Conservation (phyloP, 2,113 vertebrate genomes). For the Pimephales promelas region DNA sequence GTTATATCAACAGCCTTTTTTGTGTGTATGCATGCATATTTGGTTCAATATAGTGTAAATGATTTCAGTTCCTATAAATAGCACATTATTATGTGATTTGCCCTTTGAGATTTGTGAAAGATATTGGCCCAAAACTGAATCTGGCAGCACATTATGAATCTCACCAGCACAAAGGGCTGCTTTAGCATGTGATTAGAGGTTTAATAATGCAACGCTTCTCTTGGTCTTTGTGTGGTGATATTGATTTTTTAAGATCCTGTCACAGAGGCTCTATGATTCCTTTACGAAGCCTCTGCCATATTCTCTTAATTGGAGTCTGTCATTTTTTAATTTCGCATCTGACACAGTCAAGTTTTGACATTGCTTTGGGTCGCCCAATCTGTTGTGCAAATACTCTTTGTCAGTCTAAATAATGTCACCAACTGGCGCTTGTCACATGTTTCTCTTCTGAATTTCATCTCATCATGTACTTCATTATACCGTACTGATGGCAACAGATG, state of each 20-base stretch:
- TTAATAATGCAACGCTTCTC: background rate
- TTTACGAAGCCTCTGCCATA: background rate
- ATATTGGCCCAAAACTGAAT: background rate
- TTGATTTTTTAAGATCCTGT: background rate
- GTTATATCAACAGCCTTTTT: background rate
- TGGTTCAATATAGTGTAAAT: background rate
- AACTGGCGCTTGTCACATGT: conserved; percentile 57
- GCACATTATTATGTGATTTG: background rate
- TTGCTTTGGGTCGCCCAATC: conserved; percentile 53
- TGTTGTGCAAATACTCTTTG: conserved; percentile 61
- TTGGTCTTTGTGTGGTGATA: background rate
- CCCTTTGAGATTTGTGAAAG: background rate
- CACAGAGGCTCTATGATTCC: background rate
- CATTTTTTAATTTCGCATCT: conserved; percentile 49
- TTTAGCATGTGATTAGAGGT: background rate
- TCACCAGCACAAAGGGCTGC: background rate
- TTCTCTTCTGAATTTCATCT: conserved; percentile 52
- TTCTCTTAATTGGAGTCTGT: conserved; percentile 17
- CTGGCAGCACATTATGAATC: conserved; percentile 13
- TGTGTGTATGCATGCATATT: background rate
- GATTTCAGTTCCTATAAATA: conserved; percentile 6
- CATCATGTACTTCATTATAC: conserved; percentile 47
- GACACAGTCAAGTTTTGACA: conserved; percentile 44
- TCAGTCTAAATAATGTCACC: conserved; percentile 60
- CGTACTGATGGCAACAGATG: conserved; percentile 63